Conservation (phyloP, 2,113 vertebrate genomes). For the Tympanuchus pallidicinctus region DNA sequence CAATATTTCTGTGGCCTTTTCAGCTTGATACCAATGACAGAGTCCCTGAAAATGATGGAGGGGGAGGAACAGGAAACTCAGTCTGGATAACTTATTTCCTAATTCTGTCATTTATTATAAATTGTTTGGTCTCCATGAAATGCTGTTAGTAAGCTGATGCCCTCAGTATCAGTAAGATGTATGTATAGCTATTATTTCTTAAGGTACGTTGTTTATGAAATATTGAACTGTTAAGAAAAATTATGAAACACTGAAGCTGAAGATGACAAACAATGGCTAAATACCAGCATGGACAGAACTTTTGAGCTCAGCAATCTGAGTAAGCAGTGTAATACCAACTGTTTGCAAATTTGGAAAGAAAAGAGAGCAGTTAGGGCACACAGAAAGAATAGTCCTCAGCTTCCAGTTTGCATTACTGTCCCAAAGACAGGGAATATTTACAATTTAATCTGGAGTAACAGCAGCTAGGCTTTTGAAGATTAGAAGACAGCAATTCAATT, state of each 20-base stretch:
- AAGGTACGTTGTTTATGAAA: constrained; percentile 59
- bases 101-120: constrained; percentile 64
- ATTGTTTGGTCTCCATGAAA: constrained; percentile 58
- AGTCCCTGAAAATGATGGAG: constrained; percentile 62
- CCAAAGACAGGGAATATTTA: not conserved
- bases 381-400: not conserved
- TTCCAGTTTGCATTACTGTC: not conserved
- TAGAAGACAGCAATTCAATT: constrained; percentile 36
- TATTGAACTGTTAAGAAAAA: constrained; percentile 62
- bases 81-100: constrained; percentile 64
- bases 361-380: not conserved
- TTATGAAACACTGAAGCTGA: constrained; percentile 1
- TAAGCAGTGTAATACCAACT: not conserved
- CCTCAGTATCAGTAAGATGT: constrained; percentile 45
- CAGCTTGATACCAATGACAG: constrained; percentile 42
- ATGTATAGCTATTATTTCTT: constrained; percentile 61
- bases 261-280: constrained; percentile 36
- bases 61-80: constrained; percentile 37
- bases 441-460: constrained; percentile 23
- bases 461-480: constrained; percentile 13
- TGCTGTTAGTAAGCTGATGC: constrained; percentile 43
- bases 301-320: not conserved
- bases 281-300: not conserved
- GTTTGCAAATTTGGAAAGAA: not conserved
- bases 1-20: constrained; percentile 29